These are phyloP conservation scores for Novumbra hubbsi DNA, from an alignment of 2,797 vertebrate genomes.

Conservation along the genomic window DNA sequence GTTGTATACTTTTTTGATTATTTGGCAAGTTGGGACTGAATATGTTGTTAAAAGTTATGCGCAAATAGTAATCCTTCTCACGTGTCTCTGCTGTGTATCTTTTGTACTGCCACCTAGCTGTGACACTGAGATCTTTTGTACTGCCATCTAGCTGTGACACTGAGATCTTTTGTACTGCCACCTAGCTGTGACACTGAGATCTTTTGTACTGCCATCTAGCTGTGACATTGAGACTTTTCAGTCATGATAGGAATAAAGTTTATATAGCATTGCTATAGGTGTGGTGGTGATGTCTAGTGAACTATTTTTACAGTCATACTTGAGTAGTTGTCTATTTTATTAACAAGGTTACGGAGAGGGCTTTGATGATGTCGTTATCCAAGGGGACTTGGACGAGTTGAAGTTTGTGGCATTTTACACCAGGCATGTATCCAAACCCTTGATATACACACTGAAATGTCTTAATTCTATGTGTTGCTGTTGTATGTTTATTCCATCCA, in stretches of 20 bases:
- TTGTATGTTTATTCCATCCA: neutral
- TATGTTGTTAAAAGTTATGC: neutral
- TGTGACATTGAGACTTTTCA: neutral
- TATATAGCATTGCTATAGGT: neutral
- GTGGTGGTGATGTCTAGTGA: neutral
- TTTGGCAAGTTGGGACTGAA: neutral
- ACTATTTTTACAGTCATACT: constrained; percentile 10
- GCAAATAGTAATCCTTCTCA: neutral
- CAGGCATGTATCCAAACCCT: constrained; percentile 76
- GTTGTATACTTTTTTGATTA: neutral
- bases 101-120: constrained; percentile 56
- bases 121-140: constrained; percentile 21
- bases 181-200: constrained; percentile 45
- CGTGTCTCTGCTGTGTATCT: constrained; percentile 11
- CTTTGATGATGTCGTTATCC: constrained; percentile 97
- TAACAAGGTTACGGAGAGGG: constrained; percentile 92
- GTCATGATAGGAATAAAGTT: neutral
- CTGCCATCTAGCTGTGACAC: constrained; percentile 44
- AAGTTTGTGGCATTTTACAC: constrained; percentile 99
- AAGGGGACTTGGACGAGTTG: constrained; percentile 94
- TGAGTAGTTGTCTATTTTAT: constrained; percentile 22
- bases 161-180: constrained; percentile 43
- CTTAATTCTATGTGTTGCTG: neutral
- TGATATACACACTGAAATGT: neutral
- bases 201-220: constrained; percentile 48